Conservation (phyloP, 2,797 vertebrate genomes). For the Anguilla megastoma region DNA sequence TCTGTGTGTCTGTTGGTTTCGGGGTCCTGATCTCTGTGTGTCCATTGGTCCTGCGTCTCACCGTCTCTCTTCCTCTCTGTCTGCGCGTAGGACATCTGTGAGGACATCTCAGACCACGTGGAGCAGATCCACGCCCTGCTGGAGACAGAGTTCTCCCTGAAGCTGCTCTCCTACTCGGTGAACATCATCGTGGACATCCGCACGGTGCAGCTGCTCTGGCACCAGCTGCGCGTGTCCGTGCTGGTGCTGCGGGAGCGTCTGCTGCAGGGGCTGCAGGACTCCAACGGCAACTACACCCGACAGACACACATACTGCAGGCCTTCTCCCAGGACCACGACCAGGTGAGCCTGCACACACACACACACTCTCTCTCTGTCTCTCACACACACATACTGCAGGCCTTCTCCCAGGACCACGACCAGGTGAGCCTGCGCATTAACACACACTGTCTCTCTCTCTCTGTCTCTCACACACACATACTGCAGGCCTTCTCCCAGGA, state of each 20-base stretch:
- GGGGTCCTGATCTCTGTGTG: not conserved
- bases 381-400: conserved; percentile 95
- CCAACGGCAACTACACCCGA: conserved; percentile 97
- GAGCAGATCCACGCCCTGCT: conserved; percentile 96
- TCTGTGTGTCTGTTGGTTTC: too few relatives aligned
- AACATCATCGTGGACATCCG: conserved; percentile 98
- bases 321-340: conserved; percentile 89
- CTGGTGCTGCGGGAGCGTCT: conserved; percentile 95
- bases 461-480: conserved; percentile 84
- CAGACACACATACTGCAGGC: conserved; percentile 97
- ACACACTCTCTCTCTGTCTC: not conserved
- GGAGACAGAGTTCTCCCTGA: conserved; percentile 97
- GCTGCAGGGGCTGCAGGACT: conserved; percentile 93
- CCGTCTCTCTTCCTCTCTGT: conserved; percentile 25
- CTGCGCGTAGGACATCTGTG: conserved; percentile 87
- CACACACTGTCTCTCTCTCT: not conserved
- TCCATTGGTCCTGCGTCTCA: not conserved
- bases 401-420: conserved; percentile 90
- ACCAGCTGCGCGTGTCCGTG: conserved; percentile 94
- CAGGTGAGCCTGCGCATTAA: conserved; percentile 64
- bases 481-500: conserved; percentile 94
- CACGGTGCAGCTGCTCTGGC: conserved; percentile 95
- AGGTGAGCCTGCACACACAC: conserved; percentile 62
- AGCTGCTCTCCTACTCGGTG: conserved; percentile 95
- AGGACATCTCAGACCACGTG: conserved; percentile 98